These are phyloP conservation scores for Thunnus thynnus DNA, from an alignment of 2,113 vertebrate species.

Conservation along the genomic window DNA sequence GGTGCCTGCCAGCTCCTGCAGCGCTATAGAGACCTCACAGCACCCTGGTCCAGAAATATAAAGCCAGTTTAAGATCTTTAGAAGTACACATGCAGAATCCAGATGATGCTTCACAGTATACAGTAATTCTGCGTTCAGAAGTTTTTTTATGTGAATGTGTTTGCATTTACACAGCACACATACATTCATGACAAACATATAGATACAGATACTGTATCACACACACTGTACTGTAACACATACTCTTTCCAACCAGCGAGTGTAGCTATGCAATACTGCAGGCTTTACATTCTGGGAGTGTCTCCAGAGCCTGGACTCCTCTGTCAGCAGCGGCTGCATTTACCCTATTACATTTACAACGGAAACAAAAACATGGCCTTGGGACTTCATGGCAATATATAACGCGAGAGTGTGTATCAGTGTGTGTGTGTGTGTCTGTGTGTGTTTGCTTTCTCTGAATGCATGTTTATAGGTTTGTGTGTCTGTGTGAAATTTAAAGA, in stretches of 20 bases:
- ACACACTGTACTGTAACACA: conserved; percentile 28
- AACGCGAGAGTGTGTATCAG: conserved; percentile 46
- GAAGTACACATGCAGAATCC: neutral
- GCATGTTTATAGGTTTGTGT: conserved; percentile 42
- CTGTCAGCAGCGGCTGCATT: conserved; percentile 68
- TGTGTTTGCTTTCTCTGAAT: conserved; percentile 31
- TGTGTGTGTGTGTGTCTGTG: conserved; percentile 43
- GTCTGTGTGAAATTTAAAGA: conserved; percentile 28
- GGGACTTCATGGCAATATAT: conserved; percentile 68
- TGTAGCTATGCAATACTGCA: conserved; percentile 51
- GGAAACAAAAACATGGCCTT: conserved; percentile 79
- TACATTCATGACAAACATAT: conserved; percentile 14
- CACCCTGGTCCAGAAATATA: neutral
- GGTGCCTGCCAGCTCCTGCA: neutral
- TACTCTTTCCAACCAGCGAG: conserved; percentile 20
- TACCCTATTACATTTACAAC: conserved; percentile 72
- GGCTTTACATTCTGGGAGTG: conserved; percentile 69
- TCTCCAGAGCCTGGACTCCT: conserved; percentile 49
- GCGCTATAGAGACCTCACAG: neutral
- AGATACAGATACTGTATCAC: conserved; percentile 35
- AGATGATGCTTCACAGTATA: neutral
- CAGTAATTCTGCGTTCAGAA: too few relatives aligned
- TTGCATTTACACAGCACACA: conserved; percentile 14
- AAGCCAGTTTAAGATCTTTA: neutral
- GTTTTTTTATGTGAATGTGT: neutral